Percentiles rank a stretch among this genome's conserved stretches.
Conservation (phyloP, 1,140 invertebrate species). For the Drosophila ercepeae region DNA sequence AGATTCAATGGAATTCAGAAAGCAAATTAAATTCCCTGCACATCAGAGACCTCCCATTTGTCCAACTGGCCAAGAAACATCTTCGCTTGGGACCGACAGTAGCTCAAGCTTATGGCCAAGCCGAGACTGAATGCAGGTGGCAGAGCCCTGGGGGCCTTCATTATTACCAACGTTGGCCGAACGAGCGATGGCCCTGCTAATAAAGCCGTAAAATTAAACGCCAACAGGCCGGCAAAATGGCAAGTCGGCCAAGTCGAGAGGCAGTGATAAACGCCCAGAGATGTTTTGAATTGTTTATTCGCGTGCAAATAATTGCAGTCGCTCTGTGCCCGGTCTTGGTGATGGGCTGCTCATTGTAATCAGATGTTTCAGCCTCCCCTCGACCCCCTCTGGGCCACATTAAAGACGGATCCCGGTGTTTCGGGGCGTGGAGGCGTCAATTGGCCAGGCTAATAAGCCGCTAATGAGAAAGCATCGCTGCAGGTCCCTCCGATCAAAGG, state of each 20-base stretch:
- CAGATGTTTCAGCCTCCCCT: conserved; percentile 30
- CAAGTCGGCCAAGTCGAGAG: conserved; percentile 16
- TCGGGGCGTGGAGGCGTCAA: conserved; percentile 68
- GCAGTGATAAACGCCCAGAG: conserved; percentile 76
- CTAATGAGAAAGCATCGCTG: conserved; percentile 71
- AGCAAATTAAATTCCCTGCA: conserved; percentile 19
- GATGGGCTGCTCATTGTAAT: conserved; percentile 68
- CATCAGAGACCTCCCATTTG: conserved; percentile 5
- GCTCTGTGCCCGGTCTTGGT: conserved; percentile 25
- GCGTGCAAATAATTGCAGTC: conserved; percentile 74
- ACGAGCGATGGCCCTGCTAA: conserved; percentile 50
- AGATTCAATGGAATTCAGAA: conserved; percentile 13
- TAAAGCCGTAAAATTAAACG: conserved; percentile 82
- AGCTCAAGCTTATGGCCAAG: conserved; percentile 17
- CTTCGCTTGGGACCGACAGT: conserved; percentile 13
- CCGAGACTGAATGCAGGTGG: conserved; percentile 29
- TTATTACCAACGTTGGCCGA: conserved; percentile 57
- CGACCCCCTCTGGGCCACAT: background rate
- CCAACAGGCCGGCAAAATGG: conserved; percentile 46
- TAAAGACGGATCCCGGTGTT: conserved; percentile 41
- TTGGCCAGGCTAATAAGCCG: conserved; percentile 66
- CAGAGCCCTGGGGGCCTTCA: conserved; percentile 65
- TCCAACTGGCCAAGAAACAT: background rate
- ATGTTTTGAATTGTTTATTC: conserved; percentile 76
- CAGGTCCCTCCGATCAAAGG: conserved; percentile 25